Evolutionary conservation across 2,113 vertebrate genomes (phyloP).

Genomic region (Thryonomys swinderianus): DNA sequence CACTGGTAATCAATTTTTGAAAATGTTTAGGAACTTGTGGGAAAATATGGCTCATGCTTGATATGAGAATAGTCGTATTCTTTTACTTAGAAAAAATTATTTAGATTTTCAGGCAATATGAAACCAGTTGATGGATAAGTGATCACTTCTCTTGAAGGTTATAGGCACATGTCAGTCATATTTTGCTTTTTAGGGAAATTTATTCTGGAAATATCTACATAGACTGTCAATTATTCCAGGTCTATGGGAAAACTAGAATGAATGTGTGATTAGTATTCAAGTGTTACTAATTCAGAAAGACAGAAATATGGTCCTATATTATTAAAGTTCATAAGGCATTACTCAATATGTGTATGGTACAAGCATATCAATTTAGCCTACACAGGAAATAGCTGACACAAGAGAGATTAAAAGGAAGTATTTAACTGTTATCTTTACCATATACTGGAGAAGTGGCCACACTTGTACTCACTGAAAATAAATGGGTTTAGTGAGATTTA

Average conservation of each 20-base stretch:
- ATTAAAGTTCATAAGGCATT: conserved; percentile 40
- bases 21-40: not conserved
- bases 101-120: conserved; percentile 30
- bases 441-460: not conserved
- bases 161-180: not conserved
- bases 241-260: not conserved
- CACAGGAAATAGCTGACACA: not conserved
- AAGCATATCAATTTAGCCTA: not conserved
- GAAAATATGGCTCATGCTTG: not conserved
- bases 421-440: not conserved
- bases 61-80: not conserved
- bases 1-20: not conserved
- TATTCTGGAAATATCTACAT: conserved; percentile 33
- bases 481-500: conserved; percentile 13
- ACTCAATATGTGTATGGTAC: not conserved
- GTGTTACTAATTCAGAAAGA: conserved; percentile 54
- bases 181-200: conserved; percentile 42
- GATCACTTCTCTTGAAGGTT: not conserved
- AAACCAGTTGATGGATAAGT: not conserved
- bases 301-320: conserved; percentile 42
- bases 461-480: not conserved
- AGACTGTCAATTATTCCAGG: conserved; percentile 42
- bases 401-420: not conserved
- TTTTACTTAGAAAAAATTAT: conserved; percentile 9
- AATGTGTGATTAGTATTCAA: conserved; percentile 8